Conservation (phyloP, 2,888 invertebrate genomes). For the Torymus tubicola region DNA sequence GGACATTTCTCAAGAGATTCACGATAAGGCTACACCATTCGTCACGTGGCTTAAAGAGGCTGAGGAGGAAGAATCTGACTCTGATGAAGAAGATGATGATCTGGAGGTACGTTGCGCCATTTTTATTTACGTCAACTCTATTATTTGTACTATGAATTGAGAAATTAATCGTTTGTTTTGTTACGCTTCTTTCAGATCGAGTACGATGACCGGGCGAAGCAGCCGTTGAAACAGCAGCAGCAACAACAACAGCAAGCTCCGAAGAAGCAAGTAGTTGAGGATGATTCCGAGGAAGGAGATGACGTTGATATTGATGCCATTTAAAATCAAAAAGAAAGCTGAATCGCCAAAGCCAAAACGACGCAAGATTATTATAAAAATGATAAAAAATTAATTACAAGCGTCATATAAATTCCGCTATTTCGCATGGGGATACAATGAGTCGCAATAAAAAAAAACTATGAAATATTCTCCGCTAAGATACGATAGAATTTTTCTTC, state of each 20-base stretch:
- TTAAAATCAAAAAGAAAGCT: conserved; percentile 77
- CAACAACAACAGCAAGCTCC: conserved; percentile 76
- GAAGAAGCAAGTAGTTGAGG: conserved; percentile 77
- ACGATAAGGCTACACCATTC: conserved; percentile 94
- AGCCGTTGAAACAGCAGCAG: conserved; percentile 82
- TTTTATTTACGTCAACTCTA: no score
- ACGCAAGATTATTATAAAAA: conserved; percentile 39
- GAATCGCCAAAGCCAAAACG: conserved; percentile 57
- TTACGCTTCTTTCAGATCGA: conserved; percentile 81
- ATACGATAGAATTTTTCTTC: conserved; percentile 50
- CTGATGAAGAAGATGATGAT: conserved; percentile 91
- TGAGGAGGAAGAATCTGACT: conserved; percentile 89
- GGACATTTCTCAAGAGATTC: conserved; percentile 94
- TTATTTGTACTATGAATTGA: no score
- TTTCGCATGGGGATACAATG: conserved; percentile 48
- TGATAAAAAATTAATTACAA: conserved; percentile 13
- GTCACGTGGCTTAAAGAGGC: conserved; percentile 98
- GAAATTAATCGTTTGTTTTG: no score
- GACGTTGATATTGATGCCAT: conserved; percentile 96
- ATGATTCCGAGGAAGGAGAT: conserved; percentile 85
- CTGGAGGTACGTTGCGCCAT: conserved; percentile 78
- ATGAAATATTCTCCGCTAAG: conserved; percentile 41
- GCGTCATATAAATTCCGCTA: conserved; percentile 49
- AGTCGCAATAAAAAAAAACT: conserved; percentile 48
- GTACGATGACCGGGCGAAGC: conserved; percentile 91